phyloP scores from a whole-genome alignment of 2,113 vertebrate genomes.

The Actenoides lindsayi region DNA sequence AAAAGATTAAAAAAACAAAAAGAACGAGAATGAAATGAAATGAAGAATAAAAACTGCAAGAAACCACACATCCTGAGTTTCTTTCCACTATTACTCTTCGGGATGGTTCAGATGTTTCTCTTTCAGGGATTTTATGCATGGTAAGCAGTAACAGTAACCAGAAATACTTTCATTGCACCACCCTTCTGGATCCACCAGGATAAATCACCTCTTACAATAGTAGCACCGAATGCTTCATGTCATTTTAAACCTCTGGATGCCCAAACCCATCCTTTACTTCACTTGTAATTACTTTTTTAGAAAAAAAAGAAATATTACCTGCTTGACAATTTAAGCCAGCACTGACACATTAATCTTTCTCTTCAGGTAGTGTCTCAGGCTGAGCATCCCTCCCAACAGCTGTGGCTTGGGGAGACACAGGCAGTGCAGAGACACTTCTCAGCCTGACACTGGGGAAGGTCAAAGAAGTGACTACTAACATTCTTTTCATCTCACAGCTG shows the following conservation, averaged over 20 bases:
- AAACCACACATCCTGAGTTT: background rate
- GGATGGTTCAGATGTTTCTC: slow-evolving; percentile 13
- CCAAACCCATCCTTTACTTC: slow-evolving; percentile 49
- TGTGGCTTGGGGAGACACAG: background rate
- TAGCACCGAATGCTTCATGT: slow-evolving; percentile 64
- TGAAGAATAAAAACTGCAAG: background rate
- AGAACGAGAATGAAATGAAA: background rate
- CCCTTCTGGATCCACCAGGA: slow-evolving; percentile 1
- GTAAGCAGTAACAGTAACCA: slow-evolving; percentile 30
- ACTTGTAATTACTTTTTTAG: slow-evolving; percentile 57
- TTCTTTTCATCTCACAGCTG: background rate
- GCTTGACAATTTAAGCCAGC: slow-evolving; percentile 50
- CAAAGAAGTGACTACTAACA: background rate
- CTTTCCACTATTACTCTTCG: background rate
- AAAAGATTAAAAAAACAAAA: background rate
- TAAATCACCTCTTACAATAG: slow-evolving; percentile 61
- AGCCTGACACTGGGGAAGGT: background rate
- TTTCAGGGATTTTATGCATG: slow-evolving; percentile 19
- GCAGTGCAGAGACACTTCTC: background rate
- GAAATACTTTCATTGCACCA: slow-evolving; percentile 27
- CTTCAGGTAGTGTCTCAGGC: background rate
- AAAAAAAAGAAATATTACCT: slow-evolving; percentile 46
- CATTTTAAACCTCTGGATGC: slow-evolving; percentile 62
- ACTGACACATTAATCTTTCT: slow-evolving; percentile 57
- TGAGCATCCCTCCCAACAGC: background rate